Base-by-base conservation (phyloP, 2,797 vertebrate species). In the Pagetopsis macropterus region DNA sequence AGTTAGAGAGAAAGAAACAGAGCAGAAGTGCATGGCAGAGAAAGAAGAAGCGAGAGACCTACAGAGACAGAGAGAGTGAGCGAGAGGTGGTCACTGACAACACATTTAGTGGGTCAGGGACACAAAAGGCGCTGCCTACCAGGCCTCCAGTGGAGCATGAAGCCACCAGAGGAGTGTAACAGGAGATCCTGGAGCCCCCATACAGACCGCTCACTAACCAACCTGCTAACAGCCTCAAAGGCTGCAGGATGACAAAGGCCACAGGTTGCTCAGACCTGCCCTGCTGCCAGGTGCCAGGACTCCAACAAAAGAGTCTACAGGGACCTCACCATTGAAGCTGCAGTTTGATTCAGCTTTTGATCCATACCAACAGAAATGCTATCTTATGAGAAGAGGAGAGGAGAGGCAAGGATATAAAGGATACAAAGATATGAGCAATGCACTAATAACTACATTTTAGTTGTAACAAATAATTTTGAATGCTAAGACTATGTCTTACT, bases 101-200 rank as follows among this genome's bases (percentile, higher is more conserved):
- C 89, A 90, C 88, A 93, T 94, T 94, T 93, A 91, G 89, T 93
- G 90, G 92, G 93, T 93, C 92, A 91, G 85, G 73, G 84, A 94
- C 90, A 94, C 93, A 95, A 95, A 94, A 92, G 92, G 84, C 75
- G 56, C 76, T 89, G 92, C 83, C 87, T 93, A 90, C 91, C 93
- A 94, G 92, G 88, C 85, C 86, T 95, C 93, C 93, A 94, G 83
- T 93, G 89, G 88, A 93, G 92, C 93, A 91, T 94, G 92, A 94
- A 93, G 88, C 85, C 88, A 91, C 86, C 83, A 86, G 84, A 83
- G 86, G 86, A 88, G 88, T 88, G 92, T 90, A 94, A 94, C 88
- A 84, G 89, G 92, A 95, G 93, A 92, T 84, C 86, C 85, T 75
- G 88, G 74, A 89, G 86, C 91, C 91, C 88, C 79, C 84, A 88